These are phyloP conservation scores for Creontiades dilutus DNA, from an alignment of 2,888 invertebrate species.

Conservation along the genomic window DNA sequence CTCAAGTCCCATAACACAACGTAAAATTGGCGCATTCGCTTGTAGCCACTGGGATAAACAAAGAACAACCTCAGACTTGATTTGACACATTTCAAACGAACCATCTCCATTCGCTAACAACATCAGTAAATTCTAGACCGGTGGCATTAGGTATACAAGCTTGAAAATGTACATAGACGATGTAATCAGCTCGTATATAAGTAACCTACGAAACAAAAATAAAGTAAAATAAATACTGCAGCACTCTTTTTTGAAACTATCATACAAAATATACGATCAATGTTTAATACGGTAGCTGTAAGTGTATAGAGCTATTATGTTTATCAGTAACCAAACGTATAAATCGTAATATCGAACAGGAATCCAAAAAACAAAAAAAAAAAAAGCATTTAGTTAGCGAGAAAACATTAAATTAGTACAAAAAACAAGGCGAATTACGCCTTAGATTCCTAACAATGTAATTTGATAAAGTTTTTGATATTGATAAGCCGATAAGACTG, in stretches of 20 bases:
- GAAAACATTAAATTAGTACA: conserved; percentile 1
- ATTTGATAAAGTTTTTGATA: not conserved
- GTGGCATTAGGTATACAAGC: not conserved
- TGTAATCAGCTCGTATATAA: not conserved
- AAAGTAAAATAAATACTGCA: not conserved
- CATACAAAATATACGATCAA: not conserved
- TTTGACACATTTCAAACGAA: not conserved
- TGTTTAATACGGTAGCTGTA: not conserved
- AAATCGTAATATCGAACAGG: not conserved
- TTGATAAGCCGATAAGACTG: conserved; percentile 34
- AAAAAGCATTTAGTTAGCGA: conserved; percentile 27
- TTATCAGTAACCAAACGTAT: not conserved
- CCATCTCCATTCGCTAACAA: not conserved
- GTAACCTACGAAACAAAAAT: too few relatives aligned
- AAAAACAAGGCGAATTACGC: not conserved
- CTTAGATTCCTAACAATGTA: conserved; percentile 17
- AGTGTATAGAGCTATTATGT: conserved; percentile 2
- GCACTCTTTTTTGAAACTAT: not conserved
- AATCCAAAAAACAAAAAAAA: not conserved
- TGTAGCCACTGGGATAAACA: not conserved
- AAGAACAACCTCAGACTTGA: not conserved
- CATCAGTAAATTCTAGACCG: not conserved
- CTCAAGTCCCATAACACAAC: not conserved
- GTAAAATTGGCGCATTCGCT: not conserved
- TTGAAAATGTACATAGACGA: not conserved